Evolutionary conservation across 2,113 vertebrate genomes (phyloP), one percentile per base, ranked within the genome.

Genomic region (Nothocercus julius): DNA sequence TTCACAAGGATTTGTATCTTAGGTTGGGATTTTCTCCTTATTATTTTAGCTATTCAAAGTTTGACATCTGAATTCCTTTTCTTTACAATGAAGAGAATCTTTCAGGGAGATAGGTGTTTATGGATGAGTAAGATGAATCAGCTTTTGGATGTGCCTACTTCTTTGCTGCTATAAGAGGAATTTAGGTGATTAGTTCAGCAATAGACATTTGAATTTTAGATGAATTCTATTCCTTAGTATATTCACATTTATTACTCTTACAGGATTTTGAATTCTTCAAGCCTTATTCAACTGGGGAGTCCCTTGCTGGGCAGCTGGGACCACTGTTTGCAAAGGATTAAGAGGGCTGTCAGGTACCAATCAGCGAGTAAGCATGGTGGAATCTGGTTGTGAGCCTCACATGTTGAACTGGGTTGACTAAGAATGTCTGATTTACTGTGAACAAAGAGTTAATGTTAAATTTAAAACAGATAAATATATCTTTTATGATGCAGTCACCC

Each of bases 371-470:
- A 64, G 2, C 5, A 1, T 77, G 49, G 51, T 61, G 32, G 24
- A 83, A 76, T 80, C 82, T 89, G 91, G 44, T 38, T 54, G 17
- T 79, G 9, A 5, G 54, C 58, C 70, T 27, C 82, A 17, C 36
- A 70, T n/a, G 27, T 49, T 96, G 70, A 82, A 82, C 61, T n/a
- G 89, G 15, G 34, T 85, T 91, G 59, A 44, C 9, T 77, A 82
- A 89, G 63, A 85, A 89, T 81, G 61, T 17, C 93, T 91, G 49
- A 91, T 87, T 87, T 87, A 89, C 79, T 82, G 54, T 87, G 89
- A 89, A 67, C 18, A 93, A 95, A 83, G 45, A 93, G 54, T 87
- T 92, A 92, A 92, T 73, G 13, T 8, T 77, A 92, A 95, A 93
- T 82, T 93, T 42, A 87, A 94, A 91, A 49, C 82, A 85, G 75